phyloP scores from a whole-genome alignment of 2,113 vertebrate species.

The Vicugna pacos region DNA sequence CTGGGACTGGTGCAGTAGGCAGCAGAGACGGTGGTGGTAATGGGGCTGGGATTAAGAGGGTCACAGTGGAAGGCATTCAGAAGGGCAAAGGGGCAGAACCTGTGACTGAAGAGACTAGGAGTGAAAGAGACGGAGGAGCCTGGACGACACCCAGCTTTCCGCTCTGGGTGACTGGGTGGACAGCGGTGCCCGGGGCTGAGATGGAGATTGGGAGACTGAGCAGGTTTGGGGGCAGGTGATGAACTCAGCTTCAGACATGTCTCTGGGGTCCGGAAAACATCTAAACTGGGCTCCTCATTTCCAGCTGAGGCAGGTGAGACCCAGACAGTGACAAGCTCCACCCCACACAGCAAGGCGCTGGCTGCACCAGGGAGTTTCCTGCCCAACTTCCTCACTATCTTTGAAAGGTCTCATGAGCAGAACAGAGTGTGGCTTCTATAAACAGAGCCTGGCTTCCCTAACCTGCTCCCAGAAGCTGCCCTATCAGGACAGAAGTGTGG shows the following conservation, averaged over 20 bases:
- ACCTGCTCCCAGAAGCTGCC: neutral
- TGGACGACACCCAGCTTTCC: neutral
- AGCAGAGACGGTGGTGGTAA: accelerated
- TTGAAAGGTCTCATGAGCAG: no score
- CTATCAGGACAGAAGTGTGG: accelerated
- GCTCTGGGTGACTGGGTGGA: neutral
- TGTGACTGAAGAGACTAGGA: no score
- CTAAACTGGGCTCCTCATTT: neutral
- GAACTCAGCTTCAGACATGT: neutral
- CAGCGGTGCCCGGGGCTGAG: neutral
- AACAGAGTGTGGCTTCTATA: neutral
- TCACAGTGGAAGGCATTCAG: neutral
- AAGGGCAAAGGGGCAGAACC: neutral
- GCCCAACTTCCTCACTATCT: neutral
- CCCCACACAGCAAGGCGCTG: neutral
- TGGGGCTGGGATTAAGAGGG: neutral
- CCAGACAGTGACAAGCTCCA: neutral
- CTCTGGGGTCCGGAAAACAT: neutral
- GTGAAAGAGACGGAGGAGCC: no score
- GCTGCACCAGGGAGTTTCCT: accelerated
- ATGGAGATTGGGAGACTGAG: neutral
- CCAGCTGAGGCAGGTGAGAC: neutral
- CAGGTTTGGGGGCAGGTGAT: neutral
- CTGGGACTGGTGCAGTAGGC: neutral
- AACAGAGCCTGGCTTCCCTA: neutral